phyloP scores from a whole-genome alignment of 2,797 vertebrate genomes.

The Sebastes alutus region DNA sequence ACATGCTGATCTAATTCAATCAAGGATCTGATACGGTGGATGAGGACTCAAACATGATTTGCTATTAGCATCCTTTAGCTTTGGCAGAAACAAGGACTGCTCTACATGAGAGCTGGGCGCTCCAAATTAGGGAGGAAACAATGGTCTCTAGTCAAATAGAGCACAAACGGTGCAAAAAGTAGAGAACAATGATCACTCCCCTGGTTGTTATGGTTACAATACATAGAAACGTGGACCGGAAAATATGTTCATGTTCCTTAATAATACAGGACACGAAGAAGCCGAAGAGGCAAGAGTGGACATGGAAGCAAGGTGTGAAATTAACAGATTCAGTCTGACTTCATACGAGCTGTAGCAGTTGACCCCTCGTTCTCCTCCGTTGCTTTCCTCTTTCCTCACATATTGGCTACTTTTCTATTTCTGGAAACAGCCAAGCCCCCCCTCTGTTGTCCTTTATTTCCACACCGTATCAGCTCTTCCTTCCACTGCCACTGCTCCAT shows the following conservation, averaged over 20 bases:
- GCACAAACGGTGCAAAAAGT: not conserved
- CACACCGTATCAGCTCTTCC: conserved; percentile 16
- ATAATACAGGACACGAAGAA: conserved; percentile 42
- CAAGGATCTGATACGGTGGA: conserved; percentile 65
- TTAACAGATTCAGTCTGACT: conserved; percentile 56
- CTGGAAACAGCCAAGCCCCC: conserved; percentile 17
- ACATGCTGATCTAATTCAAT: conserved; percentile 79
- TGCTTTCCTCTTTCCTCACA: conserved; percentile 31
- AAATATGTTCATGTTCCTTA: conserved; percentile 39
- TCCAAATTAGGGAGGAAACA: conserved; percentile 5
- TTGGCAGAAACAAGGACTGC: not conserved
- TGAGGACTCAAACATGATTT: conserved; percentile 64
- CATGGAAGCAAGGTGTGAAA: conserved; percentile 68
- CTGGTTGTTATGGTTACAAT: conserved; percentile 64
- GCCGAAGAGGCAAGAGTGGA: conserved; percentile 21
- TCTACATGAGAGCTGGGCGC: not conserved
- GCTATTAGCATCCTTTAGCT: not conserved
- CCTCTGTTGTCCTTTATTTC: conserved; percentile 21
- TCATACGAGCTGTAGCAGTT: conserved; percentile 41
- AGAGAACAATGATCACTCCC: conserved; percentile 7
- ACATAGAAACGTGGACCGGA: conserved; percentile 25
- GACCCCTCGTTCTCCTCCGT: conserved; percentile 49
- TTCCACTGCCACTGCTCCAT: conserved; percentile 15
- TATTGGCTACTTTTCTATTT: conserved; percentile 42
- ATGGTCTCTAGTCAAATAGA: conserved; percentile 4